Evolutionary conservation across 1,140 invertebrate species (phyloP).

Genomic region (Papilio polytes): DNA sequence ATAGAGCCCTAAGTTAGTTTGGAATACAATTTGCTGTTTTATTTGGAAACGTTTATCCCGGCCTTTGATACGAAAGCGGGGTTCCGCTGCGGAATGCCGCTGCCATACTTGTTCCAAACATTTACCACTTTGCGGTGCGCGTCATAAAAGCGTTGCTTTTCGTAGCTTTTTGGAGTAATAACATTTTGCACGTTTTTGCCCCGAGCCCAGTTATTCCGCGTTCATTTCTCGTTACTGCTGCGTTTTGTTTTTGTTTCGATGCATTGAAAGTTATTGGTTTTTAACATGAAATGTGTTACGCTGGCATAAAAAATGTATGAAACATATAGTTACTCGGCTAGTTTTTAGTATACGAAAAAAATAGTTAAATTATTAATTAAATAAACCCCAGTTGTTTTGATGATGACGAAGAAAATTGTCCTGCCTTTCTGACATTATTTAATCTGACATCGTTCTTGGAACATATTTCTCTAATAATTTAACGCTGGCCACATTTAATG

Average conservation of each 20-base stretch:
- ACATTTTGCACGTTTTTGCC: conserved; percentile 17
- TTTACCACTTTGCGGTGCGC: conserved; percentile 29
- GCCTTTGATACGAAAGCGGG: conserved; percentile 4
- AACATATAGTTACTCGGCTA: neutral
- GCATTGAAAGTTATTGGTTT: conserved; percentile 2
- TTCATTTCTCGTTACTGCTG: neutral
- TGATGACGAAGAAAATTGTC: too few species aligned
- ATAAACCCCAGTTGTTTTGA: too few species aligned
- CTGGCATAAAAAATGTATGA: neutral
- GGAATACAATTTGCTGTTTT: conserved; percentile 27
- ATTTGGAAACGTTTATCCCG: conserved; percentile 34
- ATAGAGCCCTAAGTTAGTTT: conserved; percentile 9
- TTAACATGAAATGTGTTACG: neutral
- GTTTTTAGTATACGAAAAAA: neutral
- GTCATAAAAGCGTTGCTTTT: conserved; percentile 20
- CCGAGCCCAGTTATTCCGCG: neutral
- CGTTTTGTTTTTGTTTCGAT: neutral
- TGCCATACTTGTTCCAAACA: conserved; percentile 32
- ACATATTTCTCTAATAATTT: too few species aligned
- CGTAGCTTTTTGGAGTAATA: conserved; percentile 24
- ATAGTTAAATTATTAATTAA: too few species aligned
- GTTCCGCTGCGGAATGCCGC: neutral
- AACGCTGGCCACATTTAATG: too few species aligned
- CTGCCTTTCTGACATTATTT: too few species aligned
- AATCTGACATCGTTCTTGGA: too few species aligned